Evolutionary conservation across 37 sponge, comb jelly and placozoan genomes (phyloP).

Genomic region (Lycopodina hypogea): DNA sequence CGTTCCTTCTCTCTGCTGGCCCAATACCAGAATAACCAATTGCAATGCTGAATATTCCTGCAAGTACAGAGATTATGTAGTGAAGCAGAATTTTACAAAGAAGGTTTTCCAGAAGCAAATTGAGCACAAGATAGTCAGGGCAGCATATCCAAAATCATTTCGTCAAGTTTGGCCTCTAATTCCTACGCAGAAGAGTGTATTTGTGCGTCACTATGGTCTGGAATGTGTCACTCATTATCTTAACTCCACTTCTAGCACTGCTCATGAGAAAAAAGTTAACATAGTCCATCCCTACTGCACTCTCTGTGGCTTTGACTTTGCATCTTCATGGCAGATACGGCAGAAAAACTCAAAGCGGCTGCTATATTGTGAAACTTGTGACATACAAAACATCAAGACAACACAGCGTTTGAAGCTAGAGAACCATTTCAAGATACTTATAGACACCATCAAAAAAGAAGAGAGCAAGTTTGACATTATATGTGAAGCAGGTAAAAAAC

Average conservation of each 20-base stretch:
- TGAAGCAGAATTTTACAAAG: constrained; percentile 18
- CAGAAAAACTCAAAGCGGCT: constrained; percentile 71
- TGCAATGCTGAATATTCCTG: constrained; percentile 28
- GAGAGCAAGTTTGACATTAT: constrained; percentile 47
- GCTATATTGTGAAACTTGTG: constrained; percentile 79
- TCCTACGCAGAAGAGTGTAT: constrained; percentile 57
- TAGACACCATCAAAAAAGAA: constrained; percentile 53
- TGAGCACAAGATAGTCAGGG: constrained; percentile 50
- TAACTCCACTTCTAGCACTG: constrained; percentile 25
- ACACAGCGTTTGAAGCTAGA: constrained; percentile 72
- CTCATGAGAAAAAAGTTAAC: constrained; percentile 17
- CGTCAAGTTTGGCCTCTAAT: constrained; percentile 89
- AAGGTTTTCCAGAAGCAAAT: constrained; percentile 54
- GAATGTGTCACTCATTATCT: constrained; percentile 59
- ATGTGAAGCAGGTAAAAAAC: constrained; percentile 55
- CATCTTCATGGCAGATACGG: constrained; percentile 82
- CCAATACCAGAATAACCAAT: background rate
- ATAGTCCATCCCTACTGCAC: constrained; percentile 67
- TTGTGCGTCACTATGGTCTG: constrained; percentile 72
- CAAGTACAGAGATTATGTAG: constrained; percentile 46
- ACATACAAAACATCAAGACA: constrained; percentile 71
- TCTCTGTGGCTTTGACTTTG: constrained; percentile 83
- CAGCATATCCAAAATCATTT: constrained; percentile 79
- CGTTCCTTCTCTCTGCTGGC: constrained; percentile 7
- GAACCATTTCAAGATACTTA: constrained; percentile 61